Percentiles rank a stretch among this genome's conserved stretches.
Conservation (phyloP, 2,113 vertebrate species). For the Scalopus aquaticus region DNA sequence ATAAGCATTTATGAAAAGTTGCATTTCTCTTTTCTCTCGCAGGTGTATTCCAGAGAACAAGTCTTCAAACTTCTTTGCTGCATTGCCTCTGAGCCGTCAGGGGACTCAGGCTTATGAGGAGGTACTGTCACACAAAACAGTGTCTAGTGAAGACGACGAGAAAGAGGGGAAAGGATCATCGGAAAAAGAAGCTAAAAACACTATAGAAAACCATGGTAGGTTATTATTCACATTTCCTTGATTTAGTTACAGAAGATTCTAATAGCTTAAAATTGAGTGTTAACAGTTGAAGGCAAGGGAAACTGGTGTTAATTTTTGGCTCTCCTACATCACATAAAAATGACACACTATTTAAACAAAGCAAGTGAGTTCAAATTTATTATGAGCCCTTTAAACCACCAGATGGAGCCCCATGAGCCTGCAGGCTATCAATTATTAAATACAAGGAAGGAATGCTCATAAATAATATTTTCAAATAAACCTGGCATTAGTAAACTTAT, state of each 20-base stretch:
- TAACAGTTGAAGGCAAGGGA: conserved; percentile 2
- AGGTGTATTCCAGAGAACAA: conserved; percentile 83
- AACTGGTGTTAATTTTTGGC: conserved; percentile 68
- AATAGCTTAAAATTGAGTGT: background rate
- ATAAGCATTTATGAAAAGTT: conserved; percentile 72
- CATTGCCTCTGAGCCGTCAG: conserved; percentile 85
- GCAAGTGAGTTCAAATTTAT: conserved; percentile 83
- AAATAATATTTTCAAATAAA: conserved; percentile 90
- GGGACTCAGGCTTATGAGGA: conserved; percentile 95
- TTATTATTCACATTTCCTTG: conserved; percentile 60
- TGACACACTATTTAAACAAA: conserved; percentile 68
- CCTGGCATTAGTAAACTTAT: conserved; percentile 73
- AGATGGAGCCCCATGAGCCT: conserved; percentile 83
- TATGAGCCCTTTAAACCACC: conserved; percentile 80
- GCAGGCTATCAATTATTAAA: conserved; percentile 89
- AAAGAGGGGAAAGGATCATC: conserved; percentile 87
- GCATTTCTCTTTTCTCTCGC: conserved; percentile 58
- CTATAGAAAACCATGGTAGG: conserved; percentile 87
- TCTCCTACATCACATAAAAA: conserved; percentile 60
- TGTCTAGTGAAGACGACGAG: conserved; percentile 87
- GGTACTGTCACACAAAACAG: conserved; percentile 88
- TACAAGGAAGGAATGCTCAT: conserved; percentile 78
- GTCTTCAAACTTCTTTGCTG: conserved; percentile 74
- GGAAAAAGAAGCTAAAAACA: conserved; percentile 84
- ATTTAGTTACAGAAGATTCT: conserved; percentile 47